These are phyloP conservation scores for Bambusicola thoracicus DNA, from an alignment of 2,113 vertebrate species.

Conservation along the genomic window DNA sequence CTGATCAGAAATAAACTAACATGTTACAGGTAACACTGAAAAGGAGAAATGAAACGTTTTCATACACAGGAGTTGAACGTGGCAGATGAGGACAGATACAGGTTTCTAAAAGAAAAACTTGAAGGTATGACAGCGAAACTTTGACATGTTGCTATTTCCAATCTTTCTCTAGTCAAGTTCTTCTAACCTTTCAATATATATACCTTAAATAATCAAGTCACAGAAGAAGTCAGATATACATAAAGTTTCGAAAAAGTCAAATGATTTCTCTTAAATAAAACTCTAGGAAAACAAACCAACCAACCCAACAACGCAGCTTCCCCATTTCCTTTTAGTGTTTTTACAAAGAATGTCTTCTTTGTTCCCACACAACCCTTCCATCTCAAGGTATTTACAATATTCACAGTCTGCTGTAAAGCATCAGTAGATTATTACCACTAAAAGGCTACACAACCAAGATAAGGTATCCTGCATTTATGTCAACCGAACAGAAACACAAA, in stretches of 20 bases:
- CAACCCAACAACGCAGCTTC: background rate
- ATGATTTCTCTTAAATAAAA: conserved; percentile 64
- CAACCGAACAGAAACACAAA: background rate
- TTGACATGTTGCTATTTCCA: background rate
- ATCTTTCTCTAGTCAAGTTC: conserved; percentile 10
- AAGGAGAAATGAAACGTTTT: conserved; percentile 42
- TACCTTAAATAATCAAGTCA: conserved; percentile 19
- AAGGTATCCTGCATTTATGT: background rate
- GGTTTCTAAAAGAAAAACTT: conserved; percentile 23
- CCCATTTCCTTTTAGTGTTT: conserved; percentile 20
- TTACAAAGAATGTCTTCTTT: conserved; percentile 20
- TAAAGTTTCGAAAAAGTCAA: conserved; percentile 48
- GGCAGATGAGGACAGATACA: background rate
- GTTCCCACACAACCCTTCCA: conserved; percentile 12
- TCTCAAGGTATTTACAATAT: conserved; percentile 56
- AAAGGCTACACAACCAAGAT: background rate
- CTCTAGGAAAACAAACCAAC: background rate
- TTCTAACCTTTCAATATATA: conserved; percentile 3
- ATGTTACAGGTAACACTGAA: conserved; percentile 48
- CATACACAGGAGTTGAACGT: conserved; percentile 35
- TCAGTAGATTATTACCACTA: conserved; percentile 40
- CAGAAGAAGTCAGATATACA: conserved; percentile 48
- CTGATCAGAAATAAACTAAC: conserved; percentile 65
- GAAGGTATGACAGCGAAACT: conserved; percentile 14
- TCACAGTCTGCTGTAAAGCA: conserved; percentile 58